These are phyloP conservation scores for Loxodonta africana DNA, from an alignment of 2,113 vertebrate species.

Conservation along the genomic window DNA sequence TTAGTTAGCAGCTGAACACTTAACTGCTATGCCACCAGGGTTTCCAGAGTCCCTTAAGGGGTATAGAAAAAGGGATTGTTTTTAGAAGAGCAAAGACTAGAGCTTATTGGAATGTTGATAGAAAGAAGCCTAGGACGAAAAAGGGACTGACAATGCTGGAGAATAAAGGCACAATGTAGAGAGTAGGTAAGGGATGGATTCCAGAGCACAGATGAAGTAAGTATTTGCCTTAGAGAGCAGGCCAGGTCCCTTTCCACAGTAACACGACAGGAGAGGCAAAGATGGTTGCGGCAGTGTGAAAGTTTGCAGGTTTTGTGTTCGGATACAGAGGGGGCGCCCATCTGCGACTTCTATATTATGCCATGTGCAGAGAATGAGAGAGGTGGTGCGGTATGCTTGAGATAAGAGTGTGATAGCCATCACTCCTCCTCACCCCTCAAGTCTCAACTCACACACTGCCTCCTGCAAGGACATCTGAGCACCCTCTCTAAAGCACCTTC, in stretches of 20 bases:
- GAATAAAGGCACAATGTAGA: neutral
- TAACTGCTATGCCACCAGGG: no score
- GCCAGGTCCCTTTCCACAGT: neutral
- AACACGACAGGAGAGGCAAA: neutral
- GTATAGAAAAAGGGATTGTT: neutral
- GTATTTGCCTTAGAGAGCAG: neutral
- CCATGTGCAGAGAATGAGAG: neutral
- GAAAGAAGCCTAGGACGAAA: neutral
- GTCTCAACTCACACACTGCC: neutral
- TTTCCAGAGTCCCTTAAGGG: no score
- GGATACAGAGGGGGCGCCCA: neutral
- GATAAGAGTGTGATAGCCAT: neutral
- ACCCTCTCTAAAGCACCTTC: neutral
- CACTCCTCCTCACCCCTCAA: neutral
- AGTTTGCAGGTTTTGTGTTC: neutral
- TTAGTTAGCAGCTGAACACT: no score
- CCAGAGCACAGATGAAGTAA: neutral
- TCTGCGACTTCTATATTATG: neutral
- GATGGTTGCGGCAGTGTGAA: neutral
- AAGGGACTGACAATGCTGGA: neutral
- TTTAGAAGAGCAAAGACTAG: neutral
- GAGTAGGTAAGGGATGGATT: neutral
- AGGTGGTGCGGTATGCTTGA: neutral
- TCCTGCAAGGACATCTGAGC: neutral
- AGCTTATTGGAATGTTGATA: neutral